Base-by-base conservation (phyloP, 2,888 invertebrate species). In the Atethmia centrago region DNA sequence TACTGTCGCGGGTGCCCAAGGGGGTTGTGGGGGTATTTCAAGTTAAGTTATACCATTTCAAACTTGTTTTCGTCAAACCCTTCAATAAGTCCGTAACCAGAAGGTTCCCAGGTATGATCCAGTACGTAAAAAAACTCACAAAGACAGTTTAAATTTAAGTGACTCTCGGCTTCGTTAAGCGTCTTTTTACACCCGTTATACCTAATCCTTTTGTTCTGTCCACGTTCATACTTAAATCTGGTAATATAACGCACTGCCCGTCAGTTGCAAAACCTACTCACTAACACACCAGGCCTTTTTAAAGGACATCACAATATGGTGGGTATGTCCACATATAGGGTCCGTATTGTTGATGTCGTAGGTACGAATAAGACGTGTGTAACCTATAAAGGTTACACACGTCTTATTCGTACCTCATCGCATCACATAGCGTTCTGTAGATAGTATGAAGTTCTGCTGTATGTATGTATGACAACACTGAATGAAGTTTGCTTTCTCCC, bases 251-350 rank as follows among this genome's bases (percentile, higher is more conserved):
- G 12, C 28, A 45, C 28, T 12, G 4, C 12, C 12, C 45, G 12
- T 7, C 14, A 14, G 28, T 62, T 45, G 45, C 4, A 21, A 45
- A 21, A 28, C 14, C 25, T 25, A 62, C 61, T 19, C 16, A 47
- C 67, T 67, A 67, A 61, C 31, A 40, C 28, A 68, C 69, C 12
- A 28, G 42, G 21, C 28, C 40, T 67, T 49, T 64, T 10, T 36
- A 16, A 10, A 59, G 59, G 25, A 45, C 45, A 12, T 62, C 45
- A 62, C n/a, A 19, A 31, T n/a, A 66, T 21, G 3, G 21, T n/a
- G 36, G 36, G 3, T 36, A 36, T 36, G 28, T 59, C 9, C 40
- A 3, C 16, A 19, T 8, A 53, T 16, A n/a, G 16, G 3, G 1
- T 12, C 7, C n/a, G n/a, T n/a, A n/a, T n/a, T n/a, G n/a, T n/a